phyloP scores from a whole-genome alignment of 53 echinoderm and acorn worm species.

The Holothuria scabra region DNA sequence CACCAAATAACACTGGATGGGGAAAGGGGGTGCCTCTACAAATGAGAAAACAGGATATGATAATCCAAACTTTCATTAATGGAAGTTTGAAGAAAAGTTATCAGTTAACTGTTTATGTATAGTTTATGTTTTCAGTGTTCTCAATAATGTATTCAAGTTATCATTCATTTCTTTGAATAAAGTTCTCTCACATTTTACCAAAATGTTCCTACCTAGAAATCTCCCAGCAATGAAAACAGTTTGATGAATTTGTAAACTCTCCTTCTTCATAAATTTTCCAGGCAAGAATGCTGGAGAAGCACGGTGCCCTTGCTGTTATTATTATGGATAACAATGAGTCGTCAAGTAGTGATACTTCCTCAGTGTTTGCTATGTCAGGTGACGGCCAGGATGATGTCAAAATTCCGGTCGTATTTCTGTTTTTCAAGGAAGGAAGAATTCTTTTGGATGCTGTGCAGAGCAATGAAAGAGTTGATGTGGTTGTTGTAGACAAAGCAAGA shows the following conservation, averaged over 20 bases:
- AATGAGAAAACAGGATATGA: no score
- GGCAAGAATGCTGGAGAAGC: slow-evolving; percentile 76
- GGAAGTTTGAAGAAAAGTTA: slow-evolving; percentile 97
- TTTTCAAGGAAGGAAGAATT: slow-evolving; percentile 90
- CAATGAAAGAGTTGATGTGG: slow-evolving; percentile 66
- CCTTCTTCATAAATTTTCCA: slow-evolving; percentile 27
- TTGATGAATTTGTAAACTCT: no score
- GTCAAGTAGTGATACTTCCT: slow-evolving; percentile 81
- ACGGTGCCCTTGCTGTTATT: slow-evolving; percentile 84
- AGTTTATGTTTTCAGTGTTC: no score
- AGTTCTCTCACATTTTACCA: no score
- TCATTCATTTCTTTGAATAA: no score
- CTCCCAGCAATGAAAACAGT: no score
- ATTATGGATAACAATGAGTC: slow-evolving; percentile 79
- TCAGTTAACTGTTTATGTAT: neutral
- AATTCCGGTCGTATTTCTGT: slow-evolving; percentile 87
- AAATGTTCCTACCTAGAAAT: no score
- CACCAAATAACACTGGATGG: no score
- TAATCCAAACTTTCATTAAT: no score
- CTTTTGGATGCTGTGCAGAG: slow-evolving; percentile 74
- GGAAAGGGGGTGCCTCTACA: no score
- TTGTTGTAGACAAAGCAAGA: slow-evolving; percentile 78
- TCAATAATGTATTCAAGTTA: no score
- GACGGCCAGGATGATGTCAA: slow-evolving; percentile 85
- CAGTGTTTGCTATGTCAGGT: slow-evolving; percentile 96